Percentiles rank a stretch among this genome's conserved stretches.
phyloP scores from a whole-genome alignment of 2,888 invertebrate species.

The Morpho achilles region DNA sequence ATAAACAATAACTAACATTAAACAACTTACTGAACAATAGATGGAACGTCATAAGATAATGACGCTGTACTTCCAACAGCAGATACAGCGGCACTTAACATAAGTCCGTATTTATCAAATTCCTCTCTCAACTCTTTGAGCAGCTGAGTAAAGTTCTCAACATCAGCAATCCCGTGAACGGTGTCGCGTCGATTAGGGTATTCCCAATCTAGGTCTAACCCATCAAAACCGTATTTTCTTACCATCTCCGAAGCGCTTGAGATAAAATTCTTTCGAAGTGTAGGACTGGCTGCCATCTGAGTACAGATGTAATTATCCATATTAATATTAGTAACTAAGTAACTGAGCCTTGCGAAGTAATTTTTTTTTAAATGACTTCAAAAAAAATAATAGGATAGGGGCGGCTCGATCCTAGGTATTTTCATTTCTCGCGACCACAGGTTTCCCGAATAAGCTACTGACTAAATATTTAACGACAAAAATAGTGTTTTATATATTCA shows the following conservation, averaged over 20 bases:
- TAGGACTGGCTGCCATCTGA: conserved; percentile 60
- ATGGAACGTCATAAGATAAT: conserved; percentile 79
- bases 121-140: conserved; percentile 76
- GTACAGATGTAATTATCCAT: background rate
- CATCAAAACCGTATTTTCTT: conserved; percentile 81
- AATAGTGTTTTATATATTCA: no score
- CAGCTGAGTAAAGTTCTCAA: conserved; percentile 71
- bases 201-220: conserved; percentile 87
- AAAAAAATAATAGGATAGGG: no score
- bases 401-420: no score
- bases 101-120: conserved; percentile 70
- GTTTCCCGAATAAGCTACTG: no score
- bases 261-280: conserved; percentile 75
- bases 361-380: no score
- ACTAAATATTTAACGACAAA: no score
- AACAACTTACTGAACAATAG: conserved; percentile 68
- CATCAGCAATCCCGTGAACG: conserved; percentile 57
- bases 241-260: conserved; percentile 75
- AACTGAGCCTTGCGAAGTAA: no score
- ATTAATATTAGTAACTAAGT: no score
- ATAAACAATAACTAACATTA: no score
- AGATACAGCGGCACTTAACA: conserved; percentile 80
- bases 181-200: conserved; percentile 81
- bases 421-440: no score
- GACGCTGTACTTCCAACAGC: conserved; percentile 67